Base-by-base conservation (phyloP, 53 echinoderm and acorn worm species). In the Apostichopus leukothele region DNA sequence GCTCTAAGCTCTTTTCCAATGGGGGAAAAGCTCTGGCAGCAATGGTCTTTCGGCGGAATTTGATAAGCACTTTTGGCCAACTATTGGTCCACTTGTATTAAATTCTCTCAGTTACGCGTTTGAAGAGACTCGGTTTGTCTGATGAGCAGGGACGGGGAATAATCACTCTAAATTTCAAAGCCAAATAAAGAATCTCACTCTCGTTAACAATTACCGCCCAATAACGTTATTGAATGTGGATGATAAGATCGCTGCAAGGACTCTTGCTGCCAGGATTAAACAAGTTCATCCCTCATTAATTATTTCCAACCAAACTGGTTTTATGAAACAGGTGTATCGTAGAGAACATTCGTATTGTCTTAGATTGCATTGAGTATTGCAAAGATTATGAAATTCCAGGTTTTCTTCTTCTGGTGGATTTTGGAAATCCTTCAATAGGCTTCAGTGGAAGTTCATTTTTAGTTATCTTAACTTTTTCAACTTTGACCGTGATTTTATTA, bases 301-400 rank as follows among this genome's bases (percentile, higher is more conserved):
- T 54, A 83, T 13, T 1, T 59, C 83, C 10, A 54, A 83, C 9
- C 83, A 83, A 57, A 83, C 83, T 53, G 83, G 93, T 53, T 89
- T 92, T 55, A 60, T 93, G 4, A 54, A 81, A 53, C 16, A 71
- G 89, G 22, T 84, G 68, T 90, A 39, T 39, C 3, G 39, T 3
- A 39, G 39, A 39, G 39, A 39, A 3, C 39, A 39, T 39, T 39
- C 3, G 88, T 26, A 0, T 74, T 13, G 75, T 88, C 26, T 75
- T 73, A 50, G 88, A 90, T 88, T 57, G 90, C 7, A 89, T 89
- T 75, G 75, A 89, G 75, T 84, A 26, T 83, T 71, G 76, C 9
- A 83, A 88, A 9, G 78, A 66, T 53, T 63, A 86, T 18, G 71
- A 3, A 39, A 39, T 91, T 26, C 76, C 86, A 60, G 92, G 90